Evolutionary conservation across 2,888 invertebrate genomes (phyloP).

Genomic region (Elgonia sp.): DNA sequence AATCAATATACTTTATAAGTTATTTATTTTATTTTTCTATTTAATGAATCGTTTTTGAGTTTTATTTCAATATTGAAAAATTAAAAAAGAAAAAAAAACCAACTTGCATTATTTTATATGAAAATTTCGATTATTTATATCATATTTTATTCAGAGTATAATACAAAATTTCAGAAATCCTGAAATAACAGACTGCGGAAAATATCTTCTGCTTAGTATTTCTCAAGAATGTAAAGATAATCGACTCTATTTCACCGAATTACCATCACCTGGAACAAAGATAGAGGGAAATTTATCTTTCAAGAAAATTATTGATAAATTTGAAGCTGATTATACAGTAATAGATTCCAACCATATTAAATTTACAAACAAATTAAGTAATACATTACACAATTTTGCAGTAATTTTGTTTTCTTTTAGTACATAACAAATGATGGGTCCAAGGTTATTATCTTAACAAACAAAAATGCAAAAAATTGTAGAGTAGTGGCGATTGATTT

Average conservation of each 20-base stretch:
- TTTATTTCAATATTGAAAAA: too few relatives aligned
- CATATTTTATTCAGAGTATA: too few relatives aligned
- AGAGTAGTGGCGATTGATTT: constrained; percentile 95
- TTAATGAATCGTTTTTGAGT: too few relatives aligned
- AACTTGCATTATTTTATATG: too few relatives aligned
- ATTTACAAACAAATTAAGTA: not conserved
- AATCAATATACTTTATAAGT: too few relatives aligned
- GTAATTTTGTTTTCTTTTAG: constrained; percentile 88
- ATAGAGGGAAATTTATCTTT: constrained; percentile 91
- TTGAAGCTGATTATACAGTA: constrained; percentile 98
- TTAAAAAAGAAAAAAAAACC: too few relatives aligned
- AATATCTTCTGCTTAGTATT: too few relatives aligned
- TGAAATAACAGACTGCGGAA: too few relatives aligned
- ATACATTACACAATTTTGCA: not conserved
- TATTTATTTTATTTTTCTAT: too few relatives aligned
- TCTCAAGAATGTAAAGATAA: constrained; percentile 96
- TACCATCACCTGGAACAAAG: constrained; percentile 89
- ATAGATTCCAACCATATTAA: constrained; percentile 91
- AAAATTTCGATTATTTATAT: too few relatives aligned
- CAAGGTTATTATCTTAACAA: constrained; percentile 95
- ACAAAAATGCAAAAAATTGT: constrained; percentile 97
- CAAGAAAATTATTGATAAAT: constrained; percentile 94
- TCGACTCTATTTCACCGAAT: constrained; percentile 94
- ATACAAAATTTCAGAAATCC: too few relatives aligned
- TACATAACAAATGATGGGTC: constrained; percentile 96